Base-by-base conservation (phyloP, 92 coral and sea anemone genomes). In the Umimayanthus kanabou region DNA sequence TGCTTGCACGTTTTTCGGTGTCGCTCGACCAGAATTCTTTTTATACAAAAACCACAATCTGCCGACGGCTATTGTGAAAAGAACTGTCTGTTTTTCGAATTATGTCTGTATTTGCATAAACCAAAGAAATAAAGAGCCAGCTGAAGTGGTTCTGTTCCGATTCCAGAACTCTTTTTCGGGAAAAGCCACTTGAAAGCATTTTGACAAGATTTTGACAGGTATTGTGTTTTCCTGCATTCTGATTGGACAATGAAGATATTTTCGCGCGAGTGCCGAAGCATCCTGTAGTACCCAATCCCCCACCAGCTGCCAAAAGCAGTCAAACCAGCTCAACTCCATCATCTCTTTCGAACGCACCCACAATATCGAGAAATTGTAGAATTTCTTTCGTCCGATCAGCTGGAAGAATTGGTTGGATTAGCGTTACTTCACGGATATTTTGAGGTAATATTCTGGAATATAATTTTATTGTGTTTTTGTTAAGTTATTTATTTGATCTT, bases 171-270 rank as follows among this genome's bases (percentile, higher is more conserved):
- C 10, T 69, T 47, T 83, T 67, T 22, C 20, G 25, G 58, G 20
- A 50, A 49, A 70, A 83, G 78, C 87, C 87, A 83, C 87, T 83
- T 83, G 87, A 83, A 83, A 70, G 87, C 87, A 45, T 26, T 65
- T 80, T 94, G 92, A 82, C 89, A 79, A 85, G 87, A 45, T 26
- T 65, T 80, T 94, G 92, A 82, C 89, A 79, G 87, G 89, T 61
- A 88, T 90, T 90, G 92, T 89, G 42, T 25, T 88, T 85, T 30
- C 49, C 49, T 33, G 88, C 50, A 30, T 73, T 88, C 77, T 91
- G 96, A 93, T 95, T 95, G 98, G 98, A 61, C 76, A 53, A 74
- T 23, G 10, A 16, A 42, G 80, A 69, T 69, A 83, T 69, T 83
- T 57, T 83, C 87, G 87, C 87, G 87, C 78, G 33, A 26, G 64